Base-by-base conservation (phyloP, 2,888 invertebrate genomes). In the Aphodius granarius region DNA sequence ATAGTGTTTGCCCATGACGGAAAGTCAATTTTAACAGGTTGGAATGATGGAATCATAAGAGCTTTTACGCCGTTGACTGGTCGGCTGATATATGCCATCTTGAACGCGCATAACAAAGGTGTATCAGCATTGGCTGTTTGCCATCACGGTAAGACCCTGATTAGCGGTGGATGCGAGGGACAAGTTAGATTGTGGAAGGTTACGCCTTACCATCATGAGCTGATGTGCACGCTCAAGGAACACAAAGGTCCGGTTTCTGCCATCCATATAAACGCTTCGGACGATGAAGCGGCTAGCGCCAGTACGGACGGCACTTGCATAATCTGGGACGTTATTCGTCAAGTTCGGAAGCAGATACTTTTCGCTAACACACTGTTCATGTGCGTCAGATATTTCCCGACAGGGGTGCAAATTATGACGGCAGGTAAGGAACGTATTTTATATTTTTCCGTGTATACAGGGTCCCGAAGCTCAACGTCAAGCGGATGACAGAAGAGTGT, bases 131-230 rank as follows among this genome's bases (percentile, higher is more conserved):
- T 98, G 63, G 92, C 93, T 20, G 90, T 93, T 79, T 94, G 95
- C 0, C 89, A 89, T 2, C 91, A 93, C 81, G 94, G 94, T 0
- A 88, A 88, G 16, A 90, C 91, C 20, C 89, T 98, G 73, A 91
- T 97, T 70, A 96, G 95, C 70, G 97, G 97, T 0, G 97, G 97
- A 3, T 94, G 95, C 78, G 97, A 97, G 84, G 97, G 97, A n/a
- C 96, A 97, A 89, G 91, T 95, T 4, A 90, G 95, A 16, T 88
- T 95, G 0, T 96, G 96, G 96, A 91, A 92, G 80, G 90, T 95
- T 70, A 91, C 89, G 75, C 91, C 93, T 0, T 88, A 89, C 76
- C 88, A 89, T 6, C 94, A 95, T 84, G 89, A 89, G 71, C 86
- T 96, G 72, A 88, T 92, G 81, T 92, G 91, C 68, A 92, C 94